Base-by-base conservation (phyloP, 2,113 vertebrate species). In the Motacilla alba region DNA sequence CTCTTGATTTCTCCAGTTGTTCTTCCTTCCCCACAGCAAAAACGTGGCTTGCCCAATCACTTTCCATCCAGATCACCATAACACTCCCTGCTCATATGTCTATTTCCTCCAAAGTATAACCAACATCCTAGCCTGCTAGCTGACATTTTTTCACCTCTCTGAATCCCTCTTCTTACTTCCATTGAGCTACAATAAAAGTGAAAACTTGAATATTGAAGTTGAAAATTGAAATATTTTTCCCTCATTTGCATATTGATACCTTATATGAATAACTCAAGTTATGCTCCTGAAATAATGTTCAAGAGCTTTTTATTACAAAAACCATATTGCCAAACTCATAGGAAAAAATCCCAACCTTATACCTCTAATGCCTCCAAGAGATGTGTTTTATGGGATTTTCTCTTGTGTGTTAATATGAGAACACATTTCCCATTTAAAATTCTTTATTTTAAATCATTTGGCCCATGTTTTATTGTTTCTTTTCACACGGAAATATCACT, bases 331-430 rank as follows among this genome's bases (percentile, higher is more conserved):
- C 13, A 83, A 82, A 64, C 4, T 73, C 19, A 79, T 3, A 52
- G 30, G 13, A 8, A 60, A 67, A 67, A 33, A 3, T 1, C 24
- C 13, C 16, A 2, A 19, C 0, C 4, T 21, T 37, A 13, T 7
- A 60, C 24, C 6, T 70, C 39, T 69, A 60, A 82, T 49, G 13
- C 4, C 49, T 11, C 10, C 4, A 23, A 62, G 44, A 50, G 7
- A 76, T 15, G 4, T n/a, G 31, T 43, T 91, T 67, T 15, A 7
- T 5, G 4, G 11, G 5, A 52, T 88, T 86, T 77, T 80, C 4
- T 84, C 27, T 66, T 58, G 1, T 55, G 39, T 85, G 8, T 44
- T 73, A 70, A 63, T n/a, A 59, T 19, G 31, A 58, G 21, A 84
- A 73, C 7, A 33, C 4, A 53, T 53, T 59, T 76, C 23, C 63